Percentiles rank a stretch among this genome's conserved stretches.
phyloP scores from a whole-genome alignment of 2,797 vertebrate species.

The Bradypodion ventrale region DNA sequence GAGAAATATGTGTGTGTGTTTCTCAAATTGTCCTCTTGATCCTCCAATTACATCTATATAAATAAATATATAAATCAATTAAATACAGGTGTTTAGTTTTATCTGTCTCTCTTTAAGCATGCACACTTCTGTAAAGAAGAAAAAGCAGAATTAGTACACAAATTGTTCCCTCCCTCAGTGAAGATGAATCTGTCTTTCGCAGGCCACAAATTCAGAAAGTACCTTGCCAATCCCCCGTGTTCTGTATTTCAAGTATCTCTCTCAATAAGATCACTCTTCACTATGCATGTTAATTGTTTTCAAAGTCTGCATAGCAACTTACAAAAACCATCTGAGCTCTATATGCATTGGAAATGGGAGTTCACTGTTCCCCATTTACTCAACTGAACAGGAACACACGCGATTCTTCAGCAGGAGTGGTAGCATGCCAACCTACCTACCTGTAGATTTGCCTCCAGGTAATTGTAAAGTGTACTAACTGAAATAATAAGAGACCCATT shows the following conservation, averaged over 20 bases:
- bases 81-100: too few relatives aligned
- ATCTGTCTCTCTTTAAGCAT: too few relatives aligned
- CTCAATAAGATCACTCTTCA: neutral
- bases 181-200: neutral
- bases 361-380: neutral
- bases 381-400: neutral
- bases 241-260: neutral
- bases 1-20: too few relatives aligned
- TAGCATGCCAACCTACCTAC: conserved; percentile 69
- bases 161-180: neutral
- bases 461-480: conserved; percentile 80
- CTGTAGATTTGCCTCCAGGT: conserved; percentile 82
- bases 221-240: neutral
- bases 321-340: neutral
- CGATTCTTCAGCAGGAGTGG: neutral
- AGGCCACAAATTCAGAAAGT: neutral
- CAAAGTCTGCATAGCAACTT: neutral
- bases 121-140: neutral
- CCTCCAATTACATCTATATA: too few relatives aligned
- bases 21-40: too few relatives aligned
- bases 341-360: neutral
- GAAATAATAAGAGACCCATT: conserved; percentile 80
- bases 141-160: neutral
- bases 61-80: too few relatives aligned
- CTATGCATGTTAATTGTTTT: neutral